Percentiles rank a stretch among this genome's conserved stretches.
phyloP scores from a whole-genome alignment of 2,113 vertebrate species.

The Eira barbara region DNA sequence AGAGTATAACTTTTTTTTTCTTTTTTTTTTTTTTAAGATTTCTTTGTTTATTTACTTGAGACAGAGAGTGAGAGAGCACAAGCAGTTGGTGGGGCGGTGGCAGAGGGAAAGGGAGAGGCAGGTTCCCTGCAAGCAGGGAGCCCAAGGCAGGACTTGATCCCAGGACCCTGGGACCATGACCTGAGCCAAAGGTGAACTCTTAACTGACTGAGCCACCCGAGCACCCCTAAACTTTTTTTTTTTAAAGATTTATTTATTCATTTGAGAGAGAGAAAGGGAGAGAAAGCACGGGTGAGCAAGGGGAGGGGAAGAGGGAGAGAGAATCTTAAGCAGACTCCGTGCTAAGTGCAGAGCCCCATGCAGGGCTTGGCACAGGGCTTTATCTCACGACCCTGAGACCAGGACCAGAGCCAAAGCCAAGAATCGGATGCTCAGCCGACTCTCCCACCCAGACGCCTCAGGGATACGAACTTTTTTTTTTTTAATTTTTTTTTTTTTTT shows the following conservation, averaged over 20 bases:
- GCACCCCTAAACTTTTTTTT: too few species aligned
- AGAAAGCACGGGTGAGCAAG: background rate
- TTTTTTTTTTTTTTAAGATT: background rate
- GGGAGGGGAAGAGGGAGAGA: background rate
- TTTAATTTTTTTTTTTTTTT: too few species aligned
- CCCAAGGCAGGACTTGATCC: too few species aligned
- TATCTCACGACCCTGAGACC: background rate
- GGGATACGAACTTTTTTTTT: background rate
- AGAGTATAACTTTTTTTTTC: background rate
- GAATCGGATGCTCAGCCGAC: background rate
- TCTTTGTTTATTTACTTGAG: too few species aligned
- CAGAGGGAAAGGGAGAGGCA: too few species aligned
- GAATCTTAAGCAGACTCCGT: background rate
- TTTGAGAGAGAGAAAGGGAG: background rate
- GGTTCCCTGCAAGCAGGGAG: too few species aligned
- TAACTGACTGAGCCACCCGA: too few species aligned
- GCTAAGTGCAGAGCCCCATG: background rate
- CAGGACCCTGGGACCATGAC: too few species aligned
- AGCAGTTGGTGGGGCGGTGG: accelerated
- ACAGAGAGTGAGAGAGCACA: too few species aligned
- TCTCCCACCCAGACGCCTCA: background rate
- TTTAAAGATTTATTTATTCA: background rate
- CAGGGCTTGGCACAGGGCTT: background rate
- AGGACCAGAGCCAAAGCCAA: background rate
- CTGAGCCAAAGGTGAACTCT: too few species aligned